A percentile compares a stretch with the other conserved stretches of the same genome.
Evolutionary conservation across 1,140 invertebrate genomes (phyloP).

Genomic region (Sitobion miscanthi): DNA sequence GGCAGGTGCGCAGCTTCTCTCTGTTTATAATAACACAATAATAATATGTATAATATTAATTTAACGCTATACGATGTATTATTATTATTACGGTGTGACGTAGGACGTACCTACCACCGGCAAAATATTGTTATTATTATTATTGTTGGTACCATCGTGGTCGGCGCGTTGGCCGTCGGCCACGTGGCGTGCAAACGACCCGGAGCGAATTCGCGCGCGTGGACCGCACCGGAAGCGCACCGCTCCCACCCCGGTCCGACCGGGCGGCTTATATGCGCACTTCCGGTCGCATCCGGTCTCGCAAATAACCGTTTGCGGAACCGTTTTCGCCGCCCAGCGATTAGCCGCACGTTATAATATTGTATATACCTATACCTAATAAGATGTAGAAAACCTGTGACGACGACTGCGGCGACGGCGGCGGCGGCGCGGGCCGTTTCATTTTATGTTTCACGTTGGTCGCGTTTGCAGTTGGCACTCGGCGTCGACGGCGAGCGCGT

Average conservation of each 20-base stretch:
- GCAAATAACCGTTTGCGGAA: not conserved
- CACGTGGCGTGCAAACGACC: not conserved
- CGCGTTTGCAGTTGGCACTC: slow-evolving; percentile 37
- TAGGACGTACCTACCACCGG: not conserved
- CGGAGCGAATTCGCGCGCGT: not conserved
- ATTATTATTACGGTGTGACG: not conserved
- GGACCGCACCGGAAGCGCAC: not conserved
- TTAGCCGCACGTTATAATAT: not conserved
- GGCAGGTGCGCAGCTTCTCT: not conserved
- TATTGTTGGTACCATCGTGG: not conserved
- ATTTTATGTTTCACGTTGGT: not conserved
- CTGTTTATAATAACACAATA: not conserved
- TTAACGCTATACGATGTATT: slow-evolving; percentile 1
- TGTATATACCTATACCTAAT: not conserved
- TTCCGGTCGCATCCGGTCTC: slow-evolving; percentile 27
- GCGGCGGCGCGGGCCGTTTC: not conserved
- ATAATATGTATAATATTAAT: not conserved
- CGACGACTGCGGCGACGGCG: not conserved
- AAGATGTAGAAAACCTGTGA: slow-evolving; percentile 22
- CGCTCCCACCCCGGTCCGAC: not conserved
- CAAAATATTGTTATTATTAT: slow-evolving; percentile 15
- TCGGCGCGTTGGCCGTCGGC: not conserved
- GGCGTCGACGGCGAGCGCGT: slow-evolving; percentile 38
- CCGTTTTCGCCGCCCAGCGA: not conserved
- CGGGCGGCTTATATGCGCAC: no score